These are phyloP conservation scores for Leucopsar rothschildi DNA, from an alignment of 2,113 vertebrate genomes.

Conservation along the genomic window DNA sequence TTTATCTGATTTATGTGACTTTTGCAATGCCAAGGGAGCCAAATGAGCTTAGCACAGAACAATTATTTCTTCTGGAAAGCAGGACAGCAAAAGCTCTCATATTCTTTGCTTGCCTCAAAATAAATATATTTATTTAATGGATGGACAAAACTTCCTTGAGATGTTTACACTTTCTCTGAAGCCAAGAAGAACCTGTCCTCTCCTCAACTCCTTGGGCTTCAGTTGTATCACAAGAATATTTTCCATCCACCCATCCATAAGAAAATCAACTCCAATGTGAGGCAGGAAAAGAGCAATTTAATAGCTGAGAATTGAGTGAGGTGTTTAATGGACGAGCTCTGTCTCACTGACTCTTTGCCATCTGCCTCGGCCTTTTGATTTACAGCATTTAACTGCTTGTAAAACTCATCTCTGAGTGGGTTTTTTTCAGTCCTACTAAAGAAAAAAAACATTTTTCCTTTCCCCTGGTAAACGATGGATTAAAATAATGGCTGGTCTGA, in stretches of 20 bases:
- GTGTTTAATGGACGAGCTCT: neutral
- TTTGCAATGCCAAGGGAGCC: neutral
- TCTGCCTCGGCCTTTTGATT: neutral
- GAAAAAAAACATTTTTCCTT: neutral
- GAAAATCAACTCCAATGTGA: neutral
- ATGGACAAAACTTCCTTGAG: neutral
- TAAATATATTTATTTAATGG: neutral
- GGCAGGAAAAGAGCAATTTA: neutral
- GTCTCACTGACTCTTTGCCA: neutral
- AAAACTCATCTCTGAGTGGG: neutral
- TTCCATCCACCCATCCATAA: neutral
- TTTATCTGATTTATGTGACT: neutral
- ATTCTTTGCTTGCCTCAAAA: neutral
- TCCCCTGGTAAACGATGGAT: neutral
- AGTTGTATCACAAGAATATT: neutral
- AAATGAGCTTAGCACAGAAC: neutral
- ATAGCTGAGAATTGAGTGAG: neutral
- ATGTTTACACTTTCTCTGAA: neutral
- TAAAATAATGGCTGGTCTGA: neutral
- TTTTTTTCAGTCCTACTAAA: neutral
- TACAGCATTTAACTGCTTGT: neutral
- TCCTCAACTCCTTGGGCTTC: neutral
- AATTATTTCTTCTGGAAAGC: neutral
- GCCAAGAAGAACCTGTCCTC: neutral
- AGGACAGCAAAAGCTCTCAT: neutral